phyloP scores from a whole-genome alignment of 2,113 vertebrate genomes.

The Notarius quadriscutis region DNA sequence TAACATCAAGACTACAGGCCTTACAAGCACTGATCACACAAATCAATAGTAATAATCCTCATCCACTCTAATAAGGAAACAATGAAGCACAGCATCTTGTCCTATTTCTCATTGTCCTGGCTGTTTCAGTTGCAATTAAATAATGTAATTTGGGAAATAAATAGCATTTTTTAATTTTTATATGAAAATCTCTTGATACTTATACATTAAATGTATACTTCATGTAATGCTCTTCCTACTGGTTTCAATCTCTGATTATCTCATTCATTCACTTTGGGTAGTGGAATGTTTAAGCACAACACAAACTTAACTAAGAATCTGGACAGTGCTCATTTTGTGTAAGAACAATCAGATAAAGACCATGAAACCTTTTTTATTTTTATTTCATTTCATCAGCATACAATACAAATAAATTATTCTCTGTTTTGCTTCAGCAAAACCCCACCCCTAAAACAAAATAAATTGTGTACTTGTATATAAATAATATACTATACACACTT shows the following conservation, averaged over 20 bases:
- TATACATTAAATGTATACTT: constrained; percentile 20
- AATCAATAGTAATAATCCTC: constrained; percentile 48
- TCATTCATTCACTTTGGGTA: neutral
- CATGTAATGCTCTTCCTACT: neutral
- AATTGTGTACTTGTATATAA: neutral
- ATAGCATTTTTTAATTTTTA: neutral
- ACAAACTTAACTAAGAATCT: neutral
- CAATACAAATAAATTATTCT: constrained; percentile 74
- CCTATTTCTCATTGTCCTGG: neutral
- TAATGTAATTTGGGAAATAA: neutral
- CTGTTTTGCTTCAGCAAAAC: constrained; percentile 64
- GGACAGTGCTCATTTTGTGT: neutral
- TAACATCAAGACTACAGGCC: constrained; percentile 70
- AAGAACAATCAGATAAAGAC: constrained; percentile 8
- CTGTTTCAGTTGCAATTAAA: neutral
- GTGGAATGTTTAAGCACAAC: neutral
- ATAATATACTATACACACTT: constrained; percentile 18
- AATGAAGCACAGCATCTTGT: constrained; percentile 2
- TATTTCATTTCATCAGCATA: constrained; percentile 61
- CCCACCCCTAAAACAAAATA: constrained; percentile 55
- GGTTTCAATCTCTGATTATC: neutral
- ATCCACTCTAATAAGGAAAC: constrained; percentile 19
- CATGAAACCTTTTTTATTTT: constrained; percentile 65
- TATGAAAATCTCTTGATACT: neutral
- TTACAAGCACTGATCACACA: constrained; percentile 72